Percentiles rank a stretch among this genome's conserved stretches.
Evolutionary conservation across 1,140 invertebrate species (phyloP).

Genomic region (Reticulitermes speratus): DNA sequence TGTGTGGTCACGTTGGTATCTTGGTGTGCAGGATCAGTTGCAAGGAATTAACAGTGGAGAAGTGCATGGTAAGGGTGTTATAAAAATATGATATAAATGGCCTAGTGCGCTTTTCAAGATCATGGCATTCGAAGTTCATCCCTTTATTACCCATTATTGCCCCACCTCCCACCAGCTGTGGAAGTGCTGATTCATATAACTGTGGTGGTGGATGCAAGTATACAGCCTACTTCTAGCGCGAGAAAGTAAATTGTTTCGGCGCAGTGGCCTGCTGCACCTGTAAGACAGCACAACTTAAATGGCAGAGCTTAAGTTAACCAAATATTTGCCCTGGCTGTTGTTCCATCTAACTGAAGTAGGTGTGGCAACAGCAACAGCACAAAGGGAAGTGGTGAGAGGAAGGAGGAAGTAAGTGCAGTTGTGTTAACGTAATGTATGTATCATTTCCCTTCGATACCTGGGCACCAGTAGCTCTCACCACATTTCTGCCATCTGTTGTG

Average conservation of each 20-base stretch:
- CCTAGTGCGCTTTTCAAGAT: not conserved
- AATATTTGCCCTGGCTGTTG: slow-evolving; percentile 4
- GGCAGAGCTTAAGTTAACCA: not conserved
- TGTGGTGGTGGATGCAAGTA: not conserved
- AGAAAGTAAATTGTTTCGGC: not conserved
- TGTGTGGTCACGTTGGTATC: not conserved
- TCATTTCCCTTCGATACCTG: not conserved
- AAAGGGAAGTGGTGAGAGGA: not conserved
- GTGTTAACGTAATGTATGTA: slow-evolving; percentile 16
- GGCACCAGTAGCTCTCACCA: not conserved
- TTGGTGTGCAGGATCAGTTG: not conserved
- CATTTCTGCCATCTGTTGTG: not conserved
- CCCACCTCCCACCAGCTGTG: not conserved
- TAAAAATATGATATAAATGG: not conserved
- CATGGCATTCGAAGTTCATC: not conserved
- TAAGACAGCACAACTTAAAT: not conserved
- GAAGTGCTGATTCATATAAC: not conserved
- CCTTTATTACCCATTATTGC: not conserved
- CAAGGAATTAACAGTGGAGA: not conserved
- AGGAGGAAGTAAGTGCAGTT: slow-evolving; percentile 18
- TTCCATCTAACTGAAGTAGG: slow-evolving; percentile 2
- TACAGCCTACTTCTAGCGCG: not conserved
- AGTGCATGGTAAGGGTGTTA: not conserved
- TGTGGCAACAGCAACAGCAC: not conserved
- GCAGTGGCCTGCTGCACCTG: not conserved